These are phyloP conservation scores for Myiagra hebetior DNA, from an alignment of 2,113 vertebrate genomes.

Conservation along the genomic window DNA sequence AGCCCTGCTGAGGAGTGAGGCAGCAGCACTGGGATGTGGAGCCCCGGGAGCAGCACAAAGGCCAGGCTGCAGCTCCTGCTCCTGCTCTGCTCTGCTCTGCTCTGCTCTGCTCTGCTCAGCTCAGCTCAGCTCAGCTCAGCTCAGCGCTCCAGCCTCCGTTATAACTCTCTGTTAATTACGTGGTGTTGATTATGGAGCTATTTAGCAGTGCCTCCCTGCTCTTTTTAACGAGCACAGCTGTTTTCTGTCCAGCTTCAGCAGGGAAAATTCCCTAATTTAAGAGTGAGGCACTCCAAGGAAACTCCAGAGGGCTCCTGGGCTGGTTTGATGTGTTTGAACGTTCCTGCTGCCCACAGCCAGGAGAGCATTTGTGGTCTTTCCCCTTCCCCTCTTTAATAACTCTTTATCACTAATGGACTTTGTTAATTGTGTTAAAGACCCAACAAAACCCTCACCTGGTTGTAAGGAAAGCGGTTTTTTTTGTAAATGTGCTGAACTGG, in stretches of 20 bases:
- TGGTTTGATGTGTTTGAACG: slow-evolving; percentile 5
- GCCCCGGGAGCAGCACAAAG: neutral
- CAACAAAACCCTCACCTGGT: neutral
- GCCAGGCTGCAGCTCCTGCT: neutral
- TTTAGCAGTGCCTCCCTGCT: slow-evolving; percentile 55
- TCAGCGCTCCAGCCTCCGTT: neutral
- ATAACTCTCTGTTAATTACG: slow-evolving; percentile 65
- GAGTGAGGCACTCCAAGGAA: slow-evolving; percentile 53
- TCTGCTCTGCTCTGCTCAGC: too few relatives aligned
- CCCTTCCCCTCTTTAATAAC: neutral
- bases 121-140: too few relatives aligned
- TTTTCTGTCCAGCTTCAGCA: slow-evolving; percentile 66
- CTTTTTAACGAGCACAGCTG: slow-evolving; percentile 70
- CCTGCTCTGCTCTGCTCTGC: too few relatives aligned
- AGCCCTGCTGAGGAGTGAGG: neutral
- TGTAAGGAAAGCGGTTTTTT: neutral
- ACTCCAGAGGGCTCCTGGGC: slow-evolving; percentile 53
- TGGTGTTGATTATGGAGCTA: slow-evolving; percentile 60
- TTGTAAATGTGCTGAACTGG: neutral
- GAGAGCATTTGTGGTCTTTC: neutral
- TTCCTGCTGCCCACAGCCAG: neutral
- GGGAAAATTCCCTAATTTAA: slow-evolving; percentile 63
- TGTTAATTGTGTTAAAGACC: neutral
- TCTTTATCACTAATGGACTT: slow-evolving; percentile 19
- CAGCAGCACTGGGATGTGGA: neutral